Evolutionary conservation across 1,140 invertebrate genomes (phyloP).

Genomic region (Meloidogyne exigua): DNA sequence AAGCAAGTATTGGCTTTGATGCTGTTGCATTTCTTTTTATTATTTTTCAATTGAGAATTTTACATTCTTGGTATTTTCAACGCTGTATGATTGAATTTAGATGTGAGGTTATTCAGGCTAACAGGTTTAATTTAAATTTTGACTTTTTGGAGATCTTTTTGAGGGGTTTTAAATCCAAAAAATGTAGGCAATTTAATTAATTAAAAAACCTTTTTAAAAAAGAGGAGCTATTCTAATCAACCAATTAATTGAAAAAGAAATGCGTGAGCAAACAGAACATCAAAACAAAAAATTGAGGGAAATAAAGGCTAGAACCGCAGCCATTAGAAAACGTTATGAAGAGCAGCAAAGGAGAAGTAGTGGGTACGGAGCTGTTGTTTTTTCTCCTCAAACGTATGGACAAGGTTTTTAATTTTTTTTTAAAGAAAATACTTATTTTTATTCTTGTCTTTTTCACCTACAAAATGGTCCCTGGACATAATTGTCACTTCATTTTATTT

Average conservation of each 20-base stretch:
- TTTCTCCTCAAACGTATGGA: constrained; percentile 58
- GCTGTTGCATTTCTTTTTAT: constrained; percentile 55
- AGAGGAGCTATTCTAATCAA: constrained; percentile 62
- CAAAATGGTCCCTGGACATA: too few species aligned
- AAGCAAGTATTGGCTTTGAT: constrained; percentile 60
- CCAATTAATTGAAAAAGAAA: constrained; percentile 62
- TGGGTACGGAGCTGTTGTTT: constrained; percentile 30
- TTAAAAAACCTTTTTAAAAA: constrained; percentile 38
- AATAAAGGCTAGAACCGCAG: constrained; percentile 53
- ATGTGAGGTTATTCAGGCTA: constrained; percentile 61
- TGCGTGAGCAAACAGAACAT: constrained; percentile 61
- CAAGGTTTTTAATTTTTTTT: constrained; percentile 47
- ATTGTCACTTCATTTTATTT: too few species aligned
- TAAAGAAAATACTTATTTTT: too few species aligned
- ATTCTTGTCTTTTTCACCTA: too few species aligned
- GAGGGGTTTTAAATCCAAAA: too few species aligned
- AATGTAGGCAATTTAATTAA: too few species aligned
- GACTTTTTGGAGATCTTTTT: neutral
- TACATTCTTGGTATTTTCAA: constrained; percentile 62
- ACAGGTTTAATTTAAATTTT: constrained; percentile 37
- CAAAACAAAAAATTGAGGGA: constrained; percentile 58
- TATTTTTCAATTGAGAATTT: constrained; percentile 56
- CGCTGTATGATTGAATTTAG: constrained; percentile 63
- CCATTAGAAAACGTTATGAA: constrained; percentile 57
- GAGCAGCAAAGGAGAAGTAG: constrained; percentile 44